Evolutionary conservation across 2,113 vertebrate genomes (phyloP), one percentile per base, ranked within the genome.

Genomic region (Trinectes maculatus): DNA sequence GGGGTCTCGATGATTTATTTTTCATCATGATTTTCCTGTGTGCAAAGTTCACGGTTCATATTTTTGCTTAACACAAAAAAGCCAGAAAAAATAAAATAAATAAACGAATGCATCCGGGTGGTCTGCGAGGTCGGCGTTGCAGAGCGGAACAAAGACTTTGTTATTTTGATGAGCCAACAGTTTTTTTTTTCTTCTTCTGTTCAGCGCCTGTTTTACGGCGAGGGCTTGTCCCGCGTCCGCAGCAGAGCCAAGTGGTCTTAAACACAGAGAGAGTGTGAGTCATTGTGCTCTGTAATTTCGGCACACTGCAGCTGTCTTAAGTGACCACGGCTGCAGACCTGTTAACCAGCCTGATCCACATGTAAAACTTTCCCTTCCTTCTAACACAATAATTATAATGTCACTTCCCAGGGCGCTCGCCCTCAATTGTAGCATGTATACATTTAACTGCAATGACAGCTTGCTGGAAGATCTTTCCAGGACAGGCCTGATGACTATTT

Each of bases 241-340:
- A 77, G 53, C 39, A 25, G 46, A 80, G 80, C 80, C 81, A 61
- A 85, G 67, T 68, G 72, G 77, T 85, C 78, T 79, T 52, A 80
- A 82, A 80, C 82, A 79, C 58, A 75, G 72, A 84, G 65, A 65
- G 75, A 68, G 73, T 49, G 65, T 57, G 79, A 90, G 73, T 90
- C 88, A 89, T 59, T 60, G 80, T 62, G 73, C 87, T 89, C 88
- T 92, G 79, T 93, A 90, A 91, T 93, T 91, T 87, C 44, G 60
- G 74, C 74, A 68, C 79, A 77, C 79, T 87, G 82, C 86, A 86
- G 85, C 85, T 88, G 84, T 80, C 79, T 74, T 80, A 73, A 74
- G 81, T 81, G 87, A 89, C 90, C 91, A 70, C 89, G 65, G 55
- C 86, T 80, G 85, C 64, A 77, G 87, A 86, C 84, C 82, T 90